Evolutionary conservation across 2,113 vertebrate genomes (phyloP), one percentile per base, ranked within the genome.

Genomic region (Tupaia tana): DNA sequence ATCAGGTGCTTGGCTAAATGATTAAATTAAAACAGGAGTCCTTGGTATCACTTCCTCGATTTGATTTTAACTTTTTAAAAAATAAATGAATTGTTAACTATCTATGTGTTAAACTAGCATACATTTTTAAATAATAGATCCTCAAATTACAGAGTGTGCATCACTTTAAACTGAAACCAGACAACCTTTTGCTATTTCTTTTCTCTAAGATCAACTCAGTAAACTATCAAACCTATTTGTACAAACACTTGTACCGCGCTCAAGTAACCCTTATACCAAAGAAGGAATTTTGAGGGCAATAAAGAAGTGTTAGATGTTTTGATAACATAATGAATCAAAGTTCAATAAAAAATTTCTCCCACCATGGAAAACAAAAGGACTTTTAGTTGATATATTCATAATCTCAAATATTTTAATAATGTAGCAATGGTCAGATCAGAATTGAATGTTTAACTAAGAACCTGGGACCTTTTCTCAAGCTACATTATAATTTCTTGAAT

Each of bases 51-150:
- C 58, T 88, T 61, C 70, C 19, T 69, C 56, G 52, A 96, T 56
- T 96, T 89, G 43, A 96, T 86, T 92, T 95, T 54, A 89, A 81
- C 54, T 84, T 95, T 71, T 94, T 96, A 93, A 96, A 96, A 96
- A 96, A 95, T 75, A 92, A 90, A 79, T 91, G 18, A 61, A 88
- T 93, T 94, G 27, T 90, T 93, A 84, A 88, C 64, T 67, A 93
- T 79, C 75, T 81, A 69, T 29, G 58, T 96, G n/a, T 54, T 2
- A 92, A 52, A 93, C 27, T 58, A 16, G 81, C 27, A 25, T 61
- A 83, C 3, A 12, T 4, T 89, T 93, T 67, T 43, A 96, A 95
- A 89, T 85, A 87, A 59, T 14, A 75, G 54, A 94, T 22, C 34
- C 61, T 93, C 59, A 79, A 52, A 77, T 63, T 91, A 59, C 11